A percentile compares a stretch with the other conserved stretches of the same genome.
phyloP scores from a whole-genome alignment of 1,140 invertebrate species.

The Listronotus oregonensis region DNA sequence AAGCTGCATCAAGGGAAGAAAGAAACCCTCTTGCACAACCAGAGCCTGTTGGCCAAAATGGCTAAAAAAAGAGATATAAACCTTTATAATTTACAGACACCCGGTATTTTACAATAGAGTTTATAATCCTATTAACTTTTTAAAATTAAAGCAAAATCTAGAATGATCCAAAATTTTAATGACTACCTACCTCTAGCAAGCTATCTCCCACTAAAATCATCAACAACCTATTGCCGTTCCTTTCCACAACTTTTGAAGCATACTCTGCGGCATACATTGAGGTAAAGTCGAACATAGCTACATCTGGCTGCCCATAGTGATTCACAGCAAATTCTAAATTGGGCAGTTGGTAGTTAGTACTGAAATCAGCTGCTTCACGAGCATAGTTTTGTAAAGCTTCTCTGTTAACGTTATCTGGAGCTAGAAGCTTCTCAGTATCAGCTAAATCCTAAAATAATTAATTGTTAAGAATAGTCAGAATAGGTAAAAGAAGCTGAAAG shows the following conservation, averaged over 20 bases:
- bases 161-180: too few relatives aligned
- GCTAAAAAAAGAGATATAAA: constrained; percentile 59
- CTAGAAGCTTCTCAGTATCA: constrained; percentile 87
- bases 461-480: too few relatives aligned
- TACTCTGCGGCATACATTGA: constrained; percentile 98
- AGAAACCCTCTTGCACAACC: constrained; percentile 97
- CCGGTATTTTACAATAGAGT: not conserved
- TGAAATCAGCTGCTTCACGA: constrained; percentile 93
- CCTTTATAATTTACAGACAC: not conserved
- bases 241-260: constrained; percentile 80
- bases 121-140: not conserved
- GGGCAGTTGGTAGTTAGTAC: constrained; percentile 89
- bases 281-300: constrained; percentile 99
- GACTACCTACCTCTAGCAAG: constrained; percentile 76
- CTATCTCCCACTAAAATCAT: constrained; percentile 94
- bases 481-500: too few relatives aligned
- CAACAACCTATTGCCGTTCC: constrained; percentile 78
- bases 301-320: constrained; percentile 96
- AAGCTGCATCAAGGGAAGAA: constrained; percentile 93
- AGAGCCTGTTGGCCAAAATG: constrained; percentile 98
- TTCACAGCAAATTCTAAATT: constrained; percentile 95
- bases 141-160: too few relatives aligned
- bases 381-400: constrained; percentile 91
- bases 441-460: constrained; percentile 73
- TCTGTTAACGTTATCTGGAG: constrained; percentile 89